Conservation (phyloP, 2,797 vertebrate genomes). For the Pseudochirops corinnae region DNA sequence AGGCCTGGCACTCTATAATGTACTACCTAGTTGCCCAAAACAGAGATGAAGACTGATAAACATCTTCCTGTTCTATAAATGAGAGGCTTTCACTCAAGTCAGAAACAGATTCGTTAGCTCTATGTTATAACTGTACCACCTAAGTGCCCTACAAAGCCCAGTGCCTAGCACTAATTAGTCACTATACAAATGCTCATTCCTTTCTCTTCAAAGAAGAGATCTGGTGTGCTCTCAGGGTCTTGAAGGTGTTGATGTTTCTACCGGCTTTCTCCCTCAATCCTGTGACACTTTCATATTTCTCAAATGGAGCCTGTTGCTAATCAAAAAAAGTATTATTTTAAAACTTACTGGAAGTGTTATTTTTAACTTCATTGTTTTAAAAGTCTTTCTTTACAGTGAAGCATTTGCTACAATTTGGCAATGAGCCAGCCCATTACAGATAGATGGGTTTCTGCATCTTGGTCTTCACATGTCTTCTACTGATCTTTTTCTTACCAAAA, state of each 20-base stretch:
- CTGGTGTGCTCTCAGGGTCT: not conserved
- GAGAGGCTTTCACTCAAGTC: not conserved
- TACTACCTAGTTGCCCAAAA: not conserved
- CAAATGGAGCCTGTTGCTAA: not conserved
- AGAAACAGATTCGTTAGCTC: not conserved
- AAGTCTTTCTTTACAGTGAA: not conserved
- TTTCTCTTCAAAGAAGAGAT: not conserved
- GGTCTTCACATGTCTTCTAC: not conserved
- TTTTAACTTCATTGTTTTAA: not conserved
- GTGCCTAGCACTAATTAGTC: not conserved
- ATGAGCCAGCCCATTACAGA: conserved; percentile 12
- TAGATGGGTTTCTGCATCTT: not conserved
- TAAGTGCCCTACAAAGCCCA: not conserved
- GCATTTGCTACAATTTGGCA: conserved; percentile 9
- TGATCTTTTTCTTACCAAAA: conserved; percentile 27
- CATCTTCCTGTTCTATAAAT: not conserved
- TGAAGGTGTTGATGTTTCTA: not conserved
- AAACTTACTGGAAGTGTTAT: not conserved
- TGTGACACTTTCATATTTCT: not conserved
- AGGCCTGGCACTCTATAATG: not conserved
- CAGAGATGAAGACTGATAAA: not conserved
- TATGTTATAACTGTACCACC: not conserved
- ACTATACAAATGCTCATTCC: not conserved
- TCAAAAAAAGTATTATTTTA: not conserved
- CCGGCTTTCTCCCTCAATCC: not conserved